These are phyloP conservation scores for Rhimphoctona megacephalus DNA, from an alignment of 2,888 invertebrate genomes.

Conservation along the genomic window DNA sequence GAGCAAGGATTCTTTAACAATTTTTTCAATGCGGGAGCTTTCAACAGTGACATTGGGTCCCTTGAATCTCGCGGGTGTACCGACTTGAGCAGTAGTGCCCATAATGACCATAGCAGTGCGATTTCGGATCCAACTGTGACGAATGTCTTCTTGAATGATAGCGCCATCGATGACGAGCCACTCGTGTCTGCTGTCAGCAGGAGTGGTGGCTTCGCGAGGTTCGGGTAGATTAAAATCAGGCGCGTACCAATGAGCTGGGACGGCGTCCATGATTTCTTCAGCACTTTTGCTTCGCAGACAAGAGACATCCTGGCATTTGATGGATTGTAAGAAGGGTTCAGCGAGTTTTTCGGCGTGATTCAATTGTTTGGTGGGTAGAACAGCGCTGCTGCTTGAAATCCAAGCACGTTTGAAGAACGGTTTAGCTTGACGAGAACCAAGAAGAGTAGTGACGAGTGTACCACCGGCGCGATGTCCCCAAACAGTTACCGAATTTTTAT, in stretches of 20 bases:
- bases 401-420: slow-evolving; percentile 91
- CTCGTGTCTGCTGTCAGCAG: slow-evolving; percentile 87
- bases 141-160: slow-evolving; percentile 89
- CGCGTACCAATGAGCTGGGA: slow-evolving; percentile 91
- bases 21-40: slow-evolving; percentile 88
- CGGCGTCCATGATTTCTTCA: slow-evolving; percentile 88
- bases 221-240: slow-evolving; percentile 85
- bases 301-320: slow-evolving; percentile 86
- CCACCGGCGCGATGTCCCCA: slow-evolving; percentile 95
- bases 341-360: slow-evolving; percentile 88
- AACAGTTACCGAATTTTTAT: slow-evolving; percentile 91
- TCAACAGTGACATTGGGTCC: slow-evolving; percentile 89
- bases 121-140: slow-evolving; percentile 87
- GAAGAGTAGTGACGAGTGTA: slow-evolving; percentile 92
- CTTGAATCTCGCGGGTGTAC: slow-evolving; percentile 88
- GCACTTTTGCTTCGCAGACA: slow-evolving; percentile 85
- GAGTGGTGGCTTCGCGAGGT: slow-evolving; percentile 77
- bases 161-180: slow-evolving; percentile 92
- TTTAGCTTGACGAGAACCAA: slow-evolving; percentile 87
- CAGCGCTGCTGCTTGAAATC: slow-evolving; percentile 92
- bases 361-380: slow-evolving; percentile 89
- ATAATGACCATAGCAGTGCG: slow-evolving; percentile 86
- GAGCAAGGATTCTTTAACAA: slow-evolving; percentile 88
- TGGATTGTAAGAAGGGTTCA: slow-evolving; percentile 87
- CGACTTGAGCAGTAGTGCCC: slow-evolving; percentile 91